These are phyloP conservation scores for Mirounga angustirostris DNA, from an alignment of 2,113 vertebrate species.

Conservation along the genomic window DNA sequence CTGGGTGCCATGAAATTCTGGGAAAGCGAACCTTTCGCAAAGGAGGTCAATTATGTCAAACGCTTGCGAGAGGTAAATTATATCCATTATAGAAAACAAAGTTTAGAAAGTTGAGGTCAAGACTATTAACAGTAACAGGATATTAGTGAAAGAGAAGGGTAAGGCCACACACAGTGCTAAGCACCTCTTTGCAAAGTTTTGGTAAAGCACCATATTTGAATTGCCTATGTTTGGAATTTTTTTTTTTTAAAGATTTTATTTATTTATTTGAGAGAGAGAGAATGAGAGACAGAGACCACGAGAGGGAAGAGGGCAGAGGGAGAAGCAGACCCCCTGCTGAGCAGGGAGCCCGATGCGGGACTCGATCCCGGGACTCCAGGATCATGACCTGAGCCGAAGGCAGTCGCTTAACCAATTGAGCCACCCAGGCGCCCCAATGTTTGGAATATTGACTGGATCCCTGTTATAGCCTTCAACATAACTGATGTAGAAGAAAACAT, in stretches of 20 bases:
- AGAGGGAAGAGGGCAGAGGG: no score
- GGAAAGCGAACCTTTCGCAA: not conserved
- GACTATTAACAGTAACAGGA: not conserved
- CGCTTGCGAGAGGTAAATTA: not conserved
- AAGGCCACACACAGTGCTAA: not conserved
- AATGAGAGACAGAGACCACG: no score
- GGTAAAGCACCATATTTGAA: not conserved
- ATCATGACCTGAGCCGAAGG: no score
- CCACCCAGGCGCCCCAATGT: not conserved
- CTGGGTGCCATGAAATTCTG: not conserved
- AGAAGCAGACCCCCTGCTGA: no score
- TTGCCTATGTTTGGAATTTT: not conserved
- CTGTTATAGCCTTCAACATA: not conserved
- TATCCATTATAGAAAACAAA: constrained; percentile 4
- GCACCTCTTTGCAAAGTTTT: not conserved
- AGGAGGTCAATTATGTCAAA: not conserved
- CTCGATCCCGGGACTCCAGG: no score
- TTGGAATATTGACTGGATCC: not conserved
- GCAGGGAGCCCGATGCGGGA: no score
- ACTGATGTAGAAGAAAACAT: not conserved
- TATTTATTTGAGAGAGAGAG: no score
- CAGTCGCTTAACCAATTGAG: no score
- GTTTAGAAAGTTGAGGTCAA: constrained; percentile 5
- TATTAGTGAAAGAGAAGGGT: not conserved
- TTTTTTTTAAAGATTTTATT: no score